A percentile compares a stretch with the other conserved stretches of the same genome.
These are phyloP conservation scores for Ptychodera flava DNA, from an alignment of 35 echinoderm and acorn worm genomes.

Conservation along the genomic window DNA sequence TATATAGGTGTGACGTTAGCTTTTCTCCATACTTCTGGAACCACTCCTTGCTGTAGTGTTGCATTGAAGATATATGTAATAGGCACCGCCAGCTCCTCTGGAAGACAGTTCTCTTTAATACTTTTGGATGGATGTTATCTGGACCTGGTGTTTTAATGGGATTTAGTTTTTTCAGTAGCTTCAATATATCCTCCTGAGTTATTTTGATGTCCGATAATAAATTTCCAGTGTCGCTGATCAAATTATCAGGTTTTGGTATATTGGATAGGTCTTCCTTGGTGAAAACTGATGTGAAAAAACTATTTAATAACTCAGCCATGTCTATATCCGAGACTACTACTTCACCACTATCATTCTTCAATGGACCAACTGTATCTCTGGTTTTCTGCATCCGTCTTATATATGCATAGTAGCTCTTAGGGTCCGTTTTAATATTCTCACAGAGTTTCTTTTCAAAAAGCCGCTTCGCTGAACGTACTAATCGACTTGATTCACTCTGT, in stretches of 20 bases:
- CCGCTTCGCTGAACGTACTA: conserved; percentile 11
- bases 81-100: background rate
- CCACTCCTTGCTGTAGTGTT: background rate
- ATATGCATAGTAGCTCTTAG: conserved; percentile 24
- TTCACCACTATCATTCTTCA: conserved; percentile 16
- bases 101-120: background rate
- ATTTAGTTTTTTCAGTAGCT: background rate
- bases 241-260: no score
- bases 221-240: background rate
- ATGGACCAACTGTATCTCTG: conserved; percentile 18
- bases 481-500: conserved; percentile 10
- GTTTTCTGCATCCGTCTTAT: conserved; percentile 21
- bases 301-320: conserved; percentile 11
- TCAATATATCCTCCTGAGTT: conserved; percentile 2
- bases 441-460: conserved; percentile 7
- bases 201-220: background rate
- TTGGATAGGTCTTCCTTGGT: no score
- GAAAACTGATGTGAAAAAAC: no score
- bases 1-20: background rate
- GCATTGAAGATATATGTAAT: background rate
- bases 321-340: conserved; percentile 19
- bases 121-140: background rate
- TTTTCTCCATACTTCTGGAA: background rate
- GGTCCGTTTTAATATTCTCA: conserved; percentile 27
- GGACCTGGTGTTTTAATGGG: background rate